Evolutionary conservation across 2,888 invertebrate genomes (phyloP), one percentile per base, ranked within the genome.

Genomic region (Cetonia aurata): DNA sequence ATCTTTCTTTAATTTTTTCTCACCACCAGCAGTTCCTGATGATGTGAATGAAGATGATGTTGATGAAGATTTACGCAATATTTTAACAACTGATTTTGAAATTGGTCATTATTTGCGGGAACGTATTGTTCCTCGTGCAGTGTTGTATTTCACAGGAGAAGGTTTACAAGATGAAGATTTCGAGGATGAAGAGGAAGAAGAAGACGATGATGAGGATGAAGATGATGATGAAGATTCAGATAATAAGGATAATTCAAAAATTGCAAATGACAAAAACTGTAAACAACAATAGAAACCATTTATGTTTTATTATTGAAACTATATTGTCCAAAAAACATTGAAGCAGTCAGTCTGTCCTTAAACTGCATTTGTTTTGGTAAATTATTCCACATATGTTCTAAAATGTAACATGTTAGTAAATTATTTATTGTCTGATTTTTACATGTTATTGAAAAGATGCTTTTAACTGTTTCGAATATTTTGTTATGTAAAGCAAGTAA

Each of bases 1-100:
- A 85, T 99, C 98, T 0, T 99, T 69, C 59, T 99, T 99, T 88
- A 99, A 99, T 86, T 99, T 99, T 89, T 99, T 99, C 87, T 91
- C 89, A 77, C 98, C 98, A 56, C 98, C 98, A 44, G 86, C 84
- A 50, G 78, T 95, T 85, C 93, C 95, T 46, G 95, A 95, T 73
- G 95, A 94, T 83, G 89, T 91, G 42, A 85, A 83, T 66, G 91
- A 94, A 79, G 90, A 90, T 50, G 95, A 96, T 74, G 87, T 96
- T 74, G 96, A 96, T 82, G 96, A 97, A 68, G 96, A 98, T 75
- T 91, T 93, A 50, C 95, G 88, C 85, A 90, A 92, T 77, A 87
- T 97, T 76, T 86, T 99, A 75, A 95, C 96, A 9, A 93, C 94
- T 67, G 99, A 99, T 87, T 99, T 97, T 86, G 99, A 99, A 88